phyloP scores from a whole-genome alignment of 2,797 vertebrate species.

The Phylloscopus collybita region DNA sequence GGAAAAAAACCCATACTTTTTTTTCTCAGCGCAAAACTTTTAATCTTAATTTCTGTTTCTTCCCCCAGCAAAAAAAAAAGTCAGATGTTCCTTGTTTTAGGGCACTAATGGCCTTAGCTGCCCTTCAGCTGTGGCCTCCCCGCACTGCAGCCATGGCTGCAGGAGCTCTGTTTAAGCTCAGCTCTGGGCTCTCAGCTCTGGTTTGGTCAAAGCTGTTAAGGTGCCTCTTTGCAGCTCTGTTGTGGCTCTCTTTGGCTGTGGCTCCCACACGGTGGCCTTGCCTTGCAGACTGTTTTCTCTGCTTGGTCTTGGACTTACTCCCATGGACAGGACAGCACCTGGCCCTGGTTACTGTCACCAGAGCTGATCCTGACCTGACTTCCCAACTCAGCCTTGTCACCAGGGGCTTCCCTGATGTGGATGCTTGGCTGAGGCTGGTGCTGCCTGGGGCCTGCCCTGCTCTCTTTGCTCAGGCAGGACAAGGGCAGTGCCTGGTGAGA shows the following conservation, averaged over 20 bases:
- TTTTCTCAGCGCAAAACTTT: not conserved
- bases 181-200: no score
- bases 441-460: not conserved
- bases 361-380: not conserved
- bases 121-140: not conserved
- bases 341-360: not conserved
- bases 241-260: not conserved
- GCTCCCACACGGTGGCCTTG: not conserved
- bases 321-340: rapidly evolving
- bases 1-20: rapidly evolving
- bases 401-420: not conserved
- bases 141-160: rapidly evolving
- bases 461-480: not conserved
- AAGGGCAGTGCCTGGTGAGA: not conserved
- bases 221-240: rapidly evolving
- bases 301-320: not conserved
- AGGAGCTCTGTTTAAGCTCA: not conserved
- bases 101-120: not conserved
- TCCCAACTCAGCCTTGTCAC: not conserved
- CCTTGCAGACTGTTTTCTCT: not conserved
- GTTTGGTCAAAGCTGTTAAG: not conserved
- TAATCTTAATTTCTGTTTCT: not conserved
- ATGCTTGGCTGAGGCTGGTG: not conserved
- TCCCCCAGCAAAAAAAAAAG: not conserved
- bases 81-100: not conserved